Percentiles rank a stretch among this genome's conserved stretches.
These are phyloP conservation scores for Porites rus DNA, from an alignment of 92 coral and sea anemone species.

Conservation along the genomic window DNA sequence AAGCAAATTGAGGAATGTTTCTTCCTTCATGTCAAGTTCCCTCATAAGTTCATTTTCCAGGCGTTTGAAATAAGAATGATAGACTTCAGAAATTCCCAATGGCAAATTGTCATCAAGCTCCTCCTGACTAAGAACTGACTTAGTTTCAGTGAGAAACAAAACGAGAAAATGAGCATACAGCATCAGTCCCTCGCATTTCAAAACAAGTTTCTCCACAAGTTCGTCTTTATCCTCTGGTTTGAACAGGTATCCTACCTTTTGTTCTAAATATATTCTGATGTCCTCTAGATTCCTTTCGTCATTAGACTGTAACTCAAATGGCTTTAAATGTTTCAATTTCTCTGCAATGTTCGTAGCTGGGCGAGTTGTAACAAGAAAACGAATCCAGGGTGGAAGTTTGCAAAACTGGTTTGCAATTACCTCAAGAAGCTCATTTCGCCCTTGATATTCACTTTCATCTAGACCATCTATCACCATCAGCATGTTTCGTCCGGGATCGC, in stretches of 20 bases:
- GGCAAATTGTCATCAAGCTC: constrained; percentile 13
- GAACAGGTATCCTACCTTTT: constrained; percentile 7
- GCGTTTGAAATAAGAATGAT: constrained; percentile 16
- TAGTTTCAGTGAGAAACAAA: not conserved
- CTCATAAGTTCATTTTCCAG: constrained; percentile 16
- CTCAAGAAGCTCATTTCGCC: not conserved
- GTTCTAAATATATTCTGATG: constrained; percentile 15
- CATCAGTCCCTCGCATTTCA: constrained; percentile 59
- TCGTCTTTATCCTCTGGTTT: not conserved
- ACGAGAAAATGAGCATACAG: constrained; percentile 22
- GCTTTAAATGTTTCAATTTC: constrained; percentile 8
- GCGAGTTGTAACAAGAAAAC: constrained; percentile 53
- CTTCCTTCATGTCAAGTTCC: constrained; percentile 17
- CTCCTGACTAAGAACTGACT: not conserved
- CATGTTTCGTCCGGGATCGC: not conserved
- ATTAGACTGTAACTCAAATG: constrained; percentile 26
- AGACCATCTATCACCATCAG: constrained; percentile 18
- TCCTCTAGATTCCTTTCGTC: not conserved
- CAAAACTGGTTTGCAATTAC: constrained; percentile 33
- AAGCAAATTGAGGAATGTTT: not conserved
- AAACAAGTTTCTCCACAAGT: constrained; percentile 11
- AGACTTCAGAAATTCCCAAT: constrained; percentile 14
- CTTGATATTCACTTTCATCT: constrained; percentile 50
- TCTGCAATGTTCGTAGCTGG: constrained; percentile 31
- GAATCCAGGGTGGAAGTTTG: constrained; percentile 42